Evolutionary conservation across 2,888 invertebrate genomes (phyloP), one percentile per base, ranked within the genome.

Genomic region (Balanococcus diminutus): DNA sequence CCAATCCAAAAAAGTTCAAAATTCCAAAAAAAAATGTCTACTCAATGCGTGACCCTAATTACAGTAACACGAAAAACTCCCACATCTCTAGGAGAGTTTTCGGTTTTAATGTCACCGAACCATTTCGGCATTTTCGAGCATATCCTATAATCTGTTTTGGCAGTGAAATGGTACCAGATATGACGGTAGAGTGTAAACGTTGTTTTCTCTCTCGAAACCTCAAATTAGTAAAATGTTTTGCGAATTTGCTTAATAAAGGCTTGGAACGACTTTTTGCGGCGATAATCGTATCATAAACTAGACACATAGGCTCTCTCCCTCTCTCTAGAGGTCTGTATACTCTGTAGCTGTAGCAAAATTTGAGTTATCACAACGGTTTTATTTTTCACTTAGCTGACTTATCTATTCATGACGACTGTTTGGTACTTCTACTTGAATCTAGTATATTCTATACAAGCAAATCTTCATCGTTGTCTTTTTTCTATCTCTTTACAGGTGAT

Each of bases 401-500:
- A n/a, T n/a, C n/a, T n/a, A n/a, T n/a, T n/a, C 8, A 36, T 36
- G 4, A 36, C 36, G 36, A 36, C 36, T 36, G 36, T 3, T 36
- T 36, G 36, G 36, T 8, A 36, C 36, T 8, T 36, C n/a, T n/a
- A n/a, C n/a, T n/a, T 36, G 8, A 36, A 36, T 11, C 5, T 42
- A 42, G 5, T 9, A 42, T 11, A 42, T 42, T 42, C 39, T 42
- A 8, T 36, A 8, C 36, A 36, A 36, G 36, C 4, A 36, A 36
- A 11, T 42, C 14, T 14, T 42, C 4, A 42, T 42, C 46, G n/a
- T 46, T 46, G 6, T 46, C 1, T 46, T n/a, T 16, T 46, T 46
- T 16, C n/a, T n/a, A 46, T 46, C 3, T 46, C 16, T 46, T 46
- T 22, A 9, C 61, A 83, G 83, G 83, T 83, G 83, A 83, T 83